These are phyloP conservation scores for Chrysina gloriosa DNA, from an alignment of 2,888 invertebrate genomes.

Conservation along the genomic window DNA sequence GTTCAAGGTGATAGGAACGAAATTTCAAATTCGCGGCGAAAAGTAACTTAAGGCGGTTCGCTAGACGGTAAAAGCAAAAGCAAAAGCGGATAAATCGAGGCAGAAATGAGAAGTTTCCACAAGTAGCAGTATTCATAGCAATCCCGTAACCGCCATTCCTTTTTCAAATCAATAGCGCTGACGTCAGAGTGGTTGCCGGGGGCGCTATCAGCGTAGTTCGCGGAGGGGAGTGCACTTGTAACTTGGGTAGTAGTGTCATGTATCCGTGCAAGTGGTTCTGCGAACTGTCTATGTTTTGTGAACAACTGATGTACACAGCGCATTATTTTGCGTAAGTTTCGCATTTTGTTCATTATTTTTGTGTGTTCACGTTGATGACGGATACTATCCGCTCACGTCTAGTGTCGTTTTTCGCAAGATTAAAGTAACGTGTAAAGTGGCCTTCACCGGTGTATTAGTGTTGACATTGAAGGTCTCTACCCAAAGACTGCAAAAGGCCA, in stretches of 20 bases:
- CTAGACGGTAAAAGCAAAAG: slow-evolving; percentile 7
- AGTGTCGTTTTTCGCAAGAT: slow-evolving; percentile 31
- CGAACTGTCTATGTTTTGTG: slow-evolving; percentile 64
- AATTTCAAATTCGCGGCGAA: slow-evolving; percentile 23
- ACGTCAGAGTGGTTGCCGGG: slow-evolving; percentile 63
- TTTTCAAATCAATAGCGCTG: slow-evolving; percentile 65
- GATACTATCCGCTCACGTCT: slow-evolving; percentile 34
- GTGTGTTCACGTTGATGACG: slow-evolving; percentile 46
- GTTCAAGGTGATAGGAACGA: slow-evolving; percentile 21
- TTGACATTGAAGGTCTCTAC: slow-evolving; percentile 66
- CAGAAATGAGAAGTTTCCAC: background rate
- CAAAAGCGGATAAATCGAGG: slow-evolving; percentile 1
- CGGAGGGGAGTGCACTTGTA: slow-evolving; percentile 66
- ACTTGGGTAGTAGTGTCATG: slow-evolving; percentile 67
- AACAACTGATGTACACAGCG: slow-evolving; percentile 61
- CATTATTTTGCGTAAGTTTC: slow-evolving; percentile 62
- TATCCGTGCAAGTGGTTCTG: slow-evolving; percentile 65
- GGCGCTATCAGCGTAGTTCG: slow-evolving; percentile 62
- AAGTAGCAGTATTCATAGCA: background rate
- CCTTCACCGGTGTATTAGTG: slow-evolving; percentile 65
- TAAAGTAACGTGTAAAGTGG: slow-evolving; percentile 62
- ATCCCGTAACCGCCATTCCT: slow-evolving; percentile 58
- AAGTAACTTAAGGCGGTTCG: background rate
- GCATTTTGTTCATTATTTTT: slow-evolving; percentile 49
- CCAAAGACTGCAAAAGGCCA: slow-evolving; percentile 66